Conservation (phyloP, 1,140 invertebrate species). For the Batillaria attramentaria region DNA sequence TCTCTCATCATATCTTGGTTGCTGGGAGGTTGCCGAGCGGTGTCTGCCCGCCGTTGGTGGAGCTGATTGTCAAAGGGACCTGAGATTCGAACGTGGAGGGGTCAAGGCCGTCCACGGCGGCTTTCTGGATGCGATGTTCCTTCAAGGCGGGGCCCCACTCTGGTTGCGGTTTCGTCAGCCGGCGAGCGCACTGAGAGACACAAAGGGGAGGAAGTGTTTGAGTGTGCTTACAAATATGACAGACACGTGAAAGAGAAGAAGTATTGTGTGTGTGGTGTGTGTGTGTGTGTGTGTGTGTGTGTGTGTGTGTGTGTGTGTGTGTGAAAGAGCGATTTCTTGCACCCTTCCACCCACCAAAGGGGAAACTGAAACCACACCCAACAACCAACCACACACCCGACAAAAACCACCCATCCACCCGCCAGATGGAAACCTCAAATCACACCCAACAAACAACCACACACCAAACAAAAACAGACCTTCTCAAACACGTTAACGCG, state of each 20-base stretch:
- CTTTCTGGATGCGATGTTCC: conserved; percentile 37
- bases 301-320: too few species aligned
- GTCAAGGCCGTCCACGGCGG: conserved; percentile 28
- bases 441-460: background rate
- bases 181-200: conserved; percentile 52
- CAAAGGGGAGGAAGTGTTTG: background rate
- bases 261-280: too few species aligned
- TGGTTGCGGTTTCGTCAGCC: conserved; percentile 44
- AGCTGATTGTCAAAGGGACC: conserved; percentile 39
- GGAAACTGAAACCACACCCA: background rate
- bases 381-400: background rate
- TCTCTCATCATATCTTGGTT: conserved; percentile 25
- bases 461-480: background rate
- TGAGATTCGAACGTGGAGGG: conserved; percentile 40
- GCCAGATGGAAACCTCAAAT: background rate
- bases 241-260: background rate
- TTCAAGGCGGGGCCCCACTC: conserved; percentile 67
- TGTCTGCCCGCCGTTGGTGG: conserved; percentile 3
- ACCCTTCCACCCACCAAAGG: too few species aligned
- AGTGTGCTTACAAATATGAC: background rate
- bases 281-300: too few species aligned
- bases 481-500: background rate
- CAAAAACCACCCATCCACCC: background rate
- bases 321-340: too few species aligned
- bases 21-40: background rate